A percentile compares a stretch with the other conserved stretches of the same genome.
Evolutionary conservation across 2,797 vertebrate species (phyloP).

Genomic region (Centropyge bicolor): DNA sequence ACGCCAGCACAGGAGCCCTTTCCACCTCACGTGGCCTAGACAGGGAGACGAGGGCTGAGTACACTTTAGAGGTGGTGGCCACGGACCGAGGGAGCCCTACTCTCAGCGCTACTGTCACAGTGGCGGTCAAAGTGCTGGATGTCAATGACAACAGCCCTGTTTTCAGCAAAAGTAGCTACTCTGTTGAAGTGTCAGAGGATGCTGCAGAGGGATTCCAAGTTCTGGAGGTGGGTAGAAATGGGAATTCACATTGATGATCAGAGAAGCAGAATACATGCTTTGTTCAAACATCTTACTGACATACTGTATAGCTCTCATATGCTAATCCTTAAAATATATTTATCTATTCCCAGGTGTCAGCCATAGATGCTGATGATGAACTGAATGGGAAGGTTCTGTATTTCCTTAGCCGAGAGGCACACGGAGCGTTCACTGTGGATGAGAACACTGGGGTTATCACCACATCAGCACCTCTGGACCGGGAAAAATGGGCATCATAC

Average conservation of each 20-base stretch:
- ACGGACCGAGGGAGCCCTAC: conserved; percentile 88
- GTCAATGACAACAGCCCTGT: conserved; percentile 94
- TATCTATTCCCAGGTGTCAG: conserved; percentile 80
- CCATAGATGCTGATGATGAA: conserved; percentile 90
- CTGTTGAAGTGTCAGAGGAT: conserved; percentile 90
- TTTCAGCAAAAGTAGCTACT: conserved; percentile 87
- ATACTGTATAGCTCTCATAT: background rate
- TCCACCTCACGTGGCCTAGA: conserved; percentile 90
- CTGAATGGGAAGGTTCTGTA: conserved; percentile 92
- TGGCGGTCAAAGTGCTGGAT: conserved; percentile 91
- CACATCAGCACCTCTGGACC: conserved; percentile 87
- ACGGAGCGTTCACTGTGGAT: conserved; percentile 91
- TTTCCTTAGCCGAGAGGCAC: conserved; percentile 91
- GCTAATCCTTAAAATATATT: background rate
- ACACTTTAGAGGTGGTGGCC: conserved; percentile 89
- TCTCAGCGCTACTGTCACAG: conserved; percentile 86
- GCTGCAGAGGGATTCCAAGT: conserved; percentile 86
- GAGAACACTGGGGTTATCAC: conserved; percentile 87
- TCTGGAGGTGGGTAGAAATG: conserved; percentile 77
- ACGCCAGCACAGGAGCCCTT: conserved; percentile 87
- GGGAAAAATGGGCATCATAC: conserved; percentile 89
- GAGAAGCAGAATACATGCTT: background rate
- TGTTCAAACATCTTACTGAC: background rate
- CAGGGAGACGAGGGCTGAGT: conserved; percentile 87
- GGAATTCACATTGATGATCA: conserved; percentile 3